Conservation (phyloP, 2,797 vertebrate species). For the Pyrocephalus nanus region DNA sequence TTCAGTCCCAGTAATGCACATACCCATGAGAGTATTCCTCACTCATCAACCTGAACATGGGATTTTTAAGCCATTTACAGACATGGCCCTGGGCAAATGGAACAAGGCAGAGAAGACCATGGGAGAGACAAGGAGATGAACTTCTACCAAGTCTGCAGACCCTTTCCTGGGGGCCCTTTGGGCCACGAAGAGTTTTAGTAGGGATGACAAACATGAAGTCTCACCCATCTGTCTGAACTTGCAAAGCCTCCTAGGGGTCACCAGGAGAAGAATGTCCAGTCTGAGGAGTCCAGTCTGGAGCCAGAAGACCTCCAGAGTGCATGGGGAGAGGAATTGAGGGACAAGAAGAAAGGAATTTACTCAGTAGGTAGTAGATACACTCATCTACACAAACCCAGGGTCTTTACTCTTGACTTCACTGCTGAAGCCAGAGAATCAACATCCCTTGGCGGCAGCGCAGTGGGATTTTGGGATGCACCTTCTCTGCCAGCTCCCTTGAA, state of each 20-base stretch:
- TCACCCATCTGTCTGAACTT: neutral
- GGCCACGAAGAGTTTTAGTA: neutral
- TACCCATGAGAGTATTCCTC: neutral
- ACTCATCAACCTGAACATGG: rapidly evolving
- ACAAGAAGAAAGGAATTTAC: neutral
- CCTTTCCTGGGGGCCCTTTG: neutral
- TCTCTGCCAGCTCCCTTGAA: neutral
- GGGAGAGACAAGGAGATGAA: neutral
- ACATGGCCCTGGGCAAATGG: neutral
- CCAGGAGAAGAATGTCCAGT: neutral
- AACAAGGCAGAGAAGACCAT: neutral
- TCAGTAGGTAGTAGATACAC: neutral
- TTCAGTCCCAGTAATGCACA: rapidly evolving
- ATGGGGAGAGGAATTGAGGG: neutral
- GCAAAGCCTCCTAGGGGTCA: neutral
- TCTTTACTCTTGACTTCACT: neutral
- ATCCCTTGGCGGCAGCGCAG: neutral
- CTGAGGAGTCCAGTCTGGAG: neutral
- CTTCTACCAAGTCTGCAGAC: neutral
- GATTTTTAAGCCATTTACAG: neutral
- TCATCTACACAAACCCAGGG: neutral
- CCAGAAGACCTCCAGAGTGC: neutral
- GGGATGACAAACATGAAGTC: neutral
- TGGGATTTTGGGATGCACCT: conserved; percentile 1
- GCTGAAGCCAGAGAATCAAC: neutral